Base-by-base conservation (phyloP, 2,113 vertebrate genomes). In the Eonycteris spelaea region DNA sequence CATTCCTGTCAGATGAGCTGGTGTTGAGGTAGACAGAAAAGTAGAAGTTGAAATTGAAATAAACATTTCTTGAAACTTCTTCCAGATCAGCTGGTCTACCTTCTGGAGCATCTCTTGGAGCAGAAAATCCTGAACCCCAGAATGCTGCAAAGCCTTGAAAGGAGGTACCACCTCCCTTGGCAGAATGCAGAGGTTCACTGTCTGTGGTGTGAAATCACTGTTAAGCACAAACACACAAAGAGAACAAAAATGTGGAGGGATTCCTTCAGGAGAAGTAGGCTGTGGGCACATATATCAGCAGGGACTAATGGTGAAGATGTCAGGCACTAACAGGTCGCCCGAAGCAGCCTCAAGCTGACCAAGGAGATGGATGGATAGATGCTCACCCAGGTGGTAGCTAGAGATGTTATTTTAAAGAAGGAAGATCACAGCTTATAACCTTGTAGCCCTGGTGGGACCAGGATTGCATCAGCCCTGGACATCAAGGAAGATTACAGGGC, bases 101-200 rank as follows among this genome's bases (percentile, higher is more conserved):
- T 99, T 96, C 97, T 99, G 98, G 99, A 99, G 96, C 98, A 89
- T 74, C 99, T 99, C 40, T 97, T 99, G 83, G 99, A 99, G 86
- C 98, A 99, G 98, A 98, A 98, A 80, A 98, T 98, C 1, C 95
- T 99, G 86, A 99, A 98, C 63, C 95, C 94, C 85, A 95, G 96
- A 71, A 98, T 97, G 6, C 96, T 99, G 90, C 98, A 93, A 5
- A 67, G 95, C 86, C 98, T 99, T 45, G 97, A 99, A 97, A 98
- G 95, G 90, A 98, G 97, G 0, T 99, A 99, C 98, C 57, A 55
- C 85, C 99, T 99, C 28, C 98, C 51, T 51, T 95, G 98, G 45
- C 99, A 99, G 98, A 99, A 99, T 94, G 99, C 99, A 94, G 99
- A 99, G 99, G 99, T 99, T 93, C 99, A 98, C 51, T 99, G 99